phyloP scores from a whole-genome alignment of 2,797 vertebrate genomes.

The Paedocypris micromegethes region DNA sequence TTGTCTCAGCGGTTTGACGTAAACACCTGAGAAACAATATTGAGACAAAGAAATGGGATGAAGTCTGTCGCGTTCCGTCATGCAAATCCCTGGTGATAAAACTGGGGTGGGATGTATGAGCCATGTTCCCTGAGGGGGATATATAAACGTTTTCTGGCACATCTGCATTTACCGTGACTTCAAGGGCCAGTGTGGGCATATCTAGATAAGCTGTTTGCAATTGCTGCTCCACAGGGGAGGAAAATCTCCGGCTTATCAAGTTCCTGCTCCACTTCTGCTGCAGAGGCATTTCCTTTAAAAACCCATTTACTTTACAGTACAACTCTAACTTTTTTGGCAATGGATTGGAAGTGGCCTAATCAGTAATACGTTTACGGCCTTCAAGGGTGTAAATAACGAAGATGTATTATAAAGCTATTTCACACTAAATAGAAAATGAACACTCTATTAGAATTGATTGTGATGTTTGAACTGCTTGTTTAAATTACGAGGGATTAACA shows the following conservation, averaged over 20 bases:
- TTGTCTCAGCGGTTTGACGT: constrained; percentile 19
- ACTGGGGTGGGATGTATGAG: constrained; percentile 28
- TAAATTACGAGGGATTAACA: no score
- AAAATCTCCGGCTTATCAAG: constrained; percentile 42
- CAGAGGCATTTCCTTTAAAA: constrained; percentile 49
- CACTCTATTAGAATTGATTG: no score
- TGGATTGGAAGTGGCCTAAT: constrained; percentile 13
- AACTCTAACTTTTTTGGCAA: constrained; percentile 24
- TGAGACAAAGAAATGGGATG: constrained; percentile 14
- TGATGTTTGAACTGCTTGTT: no score
- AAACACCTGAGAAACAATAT: constrained; percentile 23
- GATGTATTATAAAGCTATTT: no score
- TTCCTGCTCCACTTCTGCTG: constrained; percentile 41
- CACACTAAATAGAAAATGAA: no score
- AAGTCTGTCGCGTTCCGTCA: constrained; percentile 33
- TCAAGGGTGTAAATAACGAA: no score
- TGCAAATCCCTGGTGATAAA: constrained; percentile 35
- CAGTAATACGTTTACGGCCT: neutral
- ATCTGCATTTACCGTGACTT: constrained; percentile 32
- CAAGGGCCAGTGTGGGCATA: constrained; percentile 20
- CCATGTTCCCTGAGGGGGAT: constrained; percentile 14
- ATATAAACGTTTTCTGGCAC: constrained; percentile 23
- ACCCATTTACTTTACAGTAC: constrained; percentile 29
- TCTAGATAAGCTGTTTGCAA: constrained; percentile 36
- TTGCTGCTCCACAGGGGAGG: constrained; percentile 18